Evolutionary conservation across 2,888 invertebrate genomes (phyloP).

Genomic region (Spodoptera picta): DNA sequence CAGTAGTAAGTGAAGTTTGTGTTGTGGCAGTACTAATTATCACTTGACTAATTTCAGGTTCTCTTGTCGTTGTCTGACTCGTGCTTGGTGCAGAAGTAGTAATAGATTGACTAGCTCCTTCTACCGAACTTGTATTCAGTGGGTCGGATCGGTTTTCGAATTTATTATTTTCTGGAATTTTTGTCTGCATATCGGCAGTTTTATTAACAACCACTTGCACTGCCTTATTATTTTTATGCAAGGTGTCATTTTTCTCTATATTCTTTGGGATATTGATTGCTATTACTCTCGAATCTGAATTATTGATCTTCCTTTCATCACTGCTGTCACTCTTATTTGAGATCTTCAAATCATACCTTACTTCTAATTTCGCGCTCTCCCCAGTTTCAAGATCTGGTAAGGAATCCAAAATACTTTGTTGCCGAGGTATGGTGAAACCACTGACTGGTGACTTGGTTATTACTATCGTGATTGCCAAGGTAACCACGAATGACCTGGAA

Average conservation of each 20-base stretch:
- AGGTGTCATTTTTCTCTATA: conserved; percentile 7
- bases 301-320: conserved; percentile 7
- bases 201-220: conserved; percentile 13
- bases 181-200: conserved; percentile 12
- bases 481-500: conserved; percentile 79
- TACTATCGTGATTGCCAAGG: conserved; percentile 67
- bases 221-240: conserved; percentile 8
- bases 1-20: conserved; percentile 1
- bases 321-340: conserved; percentile 48
- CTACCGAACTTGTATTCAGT: conserved; percentile 11
- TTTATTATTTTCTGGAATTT: conserved; percentile 10
- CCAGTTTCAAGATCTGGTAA: conserved; percentile 61
- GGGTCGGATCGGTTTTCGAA: conserved; percentile 1
- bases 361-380: conserved; percentile 65
- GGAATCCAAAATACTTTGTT: conserved; percentile 27
- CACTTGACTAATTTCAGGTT: neutral
- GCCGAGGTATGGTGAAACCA: conserved; percentile 67
- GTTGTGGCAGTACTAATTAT: conserved; percentile 3
- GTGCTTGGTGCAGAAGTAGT: conserved; percentile 13
- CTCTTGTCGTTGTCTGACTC: conserved; percentile 20
- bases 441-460: conserved; percentile 64
- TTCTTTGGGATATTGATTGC: conserved; percentile 22
- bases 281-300: conserved; percentile 30
- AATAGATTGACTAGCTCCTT: conserved; percentile 1
- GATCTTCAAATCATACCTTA: conserved; percentile 58